Conservation (phyloP, 2,888 invertebrate species). For the Drosophila suboccidentalis region DNA sequence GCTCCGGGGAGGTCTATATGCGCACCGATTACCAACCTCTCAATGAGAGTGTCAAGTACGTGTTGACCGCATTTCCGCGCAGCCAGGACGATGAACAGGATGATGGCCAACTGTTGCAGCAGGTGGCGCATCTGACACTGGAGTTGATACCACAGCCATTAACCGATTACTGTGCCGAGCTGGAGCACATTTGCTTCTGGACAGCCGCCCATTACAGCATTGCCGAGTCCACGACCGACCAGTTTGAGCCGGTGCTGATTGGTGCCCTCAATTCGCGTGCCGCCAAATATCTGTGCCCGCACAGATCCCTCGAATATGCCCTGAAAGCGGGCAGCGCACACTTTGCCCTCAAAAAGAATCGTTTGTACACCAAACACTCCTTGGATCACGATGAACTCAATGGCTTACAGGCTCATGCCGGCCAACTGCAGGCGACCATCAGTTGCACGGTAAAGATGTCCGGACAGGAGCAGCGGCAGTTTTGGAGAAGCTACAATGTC, state of each 20-base stretch:
- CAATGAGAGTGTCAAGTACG: conserved; percentile 69
- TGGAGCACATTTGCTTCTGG: conserved; percentile 84
- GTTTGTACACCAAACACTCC: conserved; percentile 84
- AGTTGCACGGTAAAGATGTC: conserved; percentile 83
- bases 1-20: conserved; percentile 83
- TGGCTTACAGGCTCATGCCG: conserved; percentile 76
- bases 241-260: conserved; percentile 77
- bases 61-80: conserved; percentile 78
- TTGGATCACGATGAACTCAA: conserved; percentile 86
- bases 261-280: conserved; percentile 85
- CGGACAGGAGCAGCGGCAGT: conserved; percentile 50
- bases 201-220: conserved; percentile 79
- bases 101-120: conserved; percentile 52
- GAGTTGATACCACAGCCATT: conserved; percentile 77
- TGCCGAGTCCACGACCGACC: conserved; percentile 69
- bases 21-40: conserved; percentile 78
- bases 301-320: conserved; percentile 86
- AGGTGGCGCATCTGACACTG: conserved; percentile 81
- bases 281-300: conserved; percentile 86
- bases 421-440: conserved; percentile 83
- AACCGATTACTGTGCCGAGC: conserved; percentile 76
- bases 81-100: conserved; percentile 28
- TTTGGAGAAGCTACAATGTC: conserved; percentile 78
- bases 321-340: conserved; percentile 82
- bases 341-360: conserved; percentile 84